phyloP scores from a whole-genome alignment of 2,797 vertebrate species.

The Sarcoramphus papa region DNA sequence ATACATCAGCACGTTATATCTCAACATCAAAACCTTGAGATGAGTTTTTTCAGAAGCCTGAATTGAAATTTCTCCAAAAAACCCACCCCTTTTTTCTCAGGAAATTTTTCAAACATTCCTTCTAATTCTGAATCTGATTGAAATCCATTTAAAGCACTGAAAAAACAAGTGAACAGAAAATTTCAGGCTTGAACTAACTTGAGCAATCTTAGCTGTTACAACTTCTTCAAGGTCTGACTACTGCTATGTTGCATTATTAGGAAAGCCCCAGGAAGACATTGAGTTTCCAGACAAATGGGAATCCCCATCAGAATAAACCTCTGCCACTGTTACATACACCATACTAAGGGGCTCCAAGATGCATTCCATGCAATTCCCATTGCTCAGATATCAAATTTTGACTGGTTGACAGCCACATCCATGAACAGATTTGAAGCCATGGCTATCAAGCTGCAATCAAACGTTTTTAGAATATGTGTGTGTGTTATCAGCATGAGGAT shows the following conservation, averaged over 20 bases:
- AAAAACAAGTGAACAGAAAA: background rate
- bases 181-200: background rate
- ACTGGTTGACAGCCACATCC: background rate
- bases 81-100: background rate
- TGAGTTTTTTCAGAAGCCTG: background rate
- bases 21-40: background rate
- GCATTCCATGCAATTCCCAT: background rate
- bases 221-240: background rate
- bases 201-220: background rate
- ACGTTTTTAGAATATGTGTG: background rate
- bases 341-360: background rate
- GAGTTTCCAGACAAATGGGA: background rate
- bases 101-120: background rate
- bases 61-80: background rate
- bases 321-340: background rate
- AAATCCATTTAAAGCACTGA: background rate
- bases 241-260: background rate
- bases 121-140: background rate
- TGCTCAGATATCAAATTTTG: background rate
- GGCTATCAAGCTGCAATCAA: background rate
- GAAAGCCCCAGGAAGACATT: background rate
- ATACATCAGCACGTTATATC: fast-evolving
- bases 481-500: background rate
- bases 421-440: background rate
- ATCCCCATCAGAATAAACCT: background rate